These are phyloP conservation scores for Cephus rjabovi DNA, from an alignment of 2,888 invertebrate genomes.

Conservation along the genomic window DNA sequence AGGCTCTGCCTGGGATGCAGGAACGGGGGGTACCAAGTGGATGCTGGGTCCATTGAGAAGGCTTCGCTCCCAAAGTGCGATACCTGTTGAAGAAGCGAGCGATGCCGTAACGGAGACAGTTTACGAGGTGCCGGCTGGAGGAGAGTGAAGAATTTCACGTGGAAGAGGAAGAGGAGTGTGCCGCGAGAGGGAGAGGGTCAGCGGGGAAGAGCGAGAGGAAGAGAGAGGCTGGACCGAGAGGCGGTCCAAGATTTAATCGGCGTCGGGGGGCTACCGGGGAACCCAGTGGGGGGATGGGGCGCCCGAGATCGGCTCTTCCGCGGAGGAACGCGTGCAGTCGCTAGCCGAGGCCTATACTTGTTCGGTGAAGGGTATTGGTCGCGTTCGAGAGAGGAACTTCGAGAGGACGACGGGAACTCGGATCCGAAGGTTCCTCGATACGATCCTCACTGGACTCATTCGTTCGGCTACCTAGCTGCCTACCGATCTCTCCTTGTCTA, in stretches of 20 bases:
- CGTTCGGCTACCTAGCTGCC: not conserved
- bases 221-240: constrained; percentile 31
- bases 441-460: not conserved
- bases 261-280: constrained; percentile 50
- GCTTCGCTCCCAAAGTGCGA: not conserved
- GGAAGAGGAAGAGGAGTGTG: constrained; percentile 5
- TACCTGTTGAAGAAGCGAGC: not conserved
- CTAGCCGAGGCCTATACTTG: constrained; percentile 61
- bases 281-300: constrained; percentile 40
- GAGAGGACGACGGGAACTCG: constrained; percentile 13
- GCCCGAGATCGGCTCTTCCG: constrained; percentile 55
- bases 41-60: not conserved
- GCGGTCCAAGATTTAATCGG: constrained; percentile 56
- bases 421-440: not conserved
- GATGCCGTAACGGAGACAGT: not conserved
- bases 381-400: constrained; percentile 15
- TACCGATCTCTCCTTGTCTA: not conserved
- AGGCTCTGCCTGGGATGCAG: not conserved
- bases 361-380: constrained; percentile 59
- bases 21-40: not conserved
- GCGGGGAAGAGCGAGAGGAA: constrained; percentile 23
- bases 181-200: constrained; percentile 5
- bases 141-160: constrained; percentile 5
- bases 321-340: constrained; percentile 62
- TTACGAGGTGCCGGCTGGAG: not conserved